Conservation (phyloP, 2,797 vertebrate genomes). For the Gymnodraco acuticeps region DNA sequence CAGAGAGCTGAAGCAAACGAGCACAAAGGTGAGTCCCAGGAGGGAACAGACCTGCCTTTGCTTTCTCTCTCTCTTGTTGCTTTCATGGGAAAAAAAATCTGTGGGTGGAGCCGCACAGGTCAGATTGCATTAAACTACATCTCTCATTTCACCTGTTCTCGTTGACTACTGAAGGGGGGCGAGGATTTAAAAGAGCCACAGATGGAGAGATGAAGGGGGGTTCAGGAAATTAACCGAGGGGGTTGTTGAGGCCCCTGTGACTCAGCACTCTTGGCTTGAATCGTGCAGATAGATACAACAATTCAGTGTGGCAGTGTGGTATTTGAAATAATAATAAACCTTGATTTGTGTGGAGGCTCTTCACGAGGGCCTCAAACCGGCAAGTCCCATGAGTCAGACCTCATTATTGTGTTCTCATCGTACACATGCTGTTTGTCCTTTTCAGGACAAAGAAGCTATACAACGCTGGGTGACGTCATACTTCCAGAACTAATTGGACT, state of each 20-base stretch:
- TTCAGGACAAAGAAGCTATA: slow-evolving; percentile 16
- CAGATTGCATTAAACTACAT: slow-evolving; percentile 66
- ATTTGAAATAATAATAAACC: neutral
- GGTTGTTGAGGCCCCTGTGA: slow-evolving; percentile 46
- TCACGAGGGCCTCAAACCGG: slow-evolving; percentile 14
- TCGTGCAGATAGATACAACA: slow-evolving; percentile 20
- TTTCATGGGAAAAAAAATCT: slow-evolving; percentile 16
- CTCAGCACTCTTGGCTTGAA: slow-evolving; percentile 39
- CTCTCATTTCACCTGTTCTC: slow-evolving; percentile 73
- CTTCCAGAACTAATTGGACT: neutral
- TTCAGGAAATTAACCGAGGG: slow-evolving; percentile 53
- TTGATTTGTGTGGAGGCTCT: slow-evolving; percentile 1
- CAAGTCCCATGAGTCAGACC: slow-evolving; percentile 64
- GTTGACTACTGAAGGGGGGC: neutral
- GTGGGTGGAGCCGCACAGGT: slow-evolving; percentile 60
- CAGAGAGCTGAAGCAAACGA: slow-evolving; percentile 21
- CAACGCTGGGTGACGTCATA: slow-evolving; percentile 6
- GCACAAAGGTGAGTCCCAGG: slow-evolving; percentile 69
- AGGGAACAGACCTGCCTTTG: slow-evolving; percentile 49
- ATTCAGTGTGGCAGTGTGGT: neutral
- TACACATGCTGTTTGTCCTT: slow-evolving; percentile 8
- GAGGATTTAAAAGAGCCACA: slow-evolving; percentile 15
- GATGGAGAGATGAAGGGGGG: slow-evolving; percentile 8
- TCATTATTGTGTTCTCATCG: slow-evolving; percentile 38
- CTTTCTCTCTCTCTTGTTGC: slow-evolving; percentile 24